Percentiles rank a stretch among this genome's conserved stretches.
phyloP scores from a whole-genome alignment of 2,113 vertebrate species.

The Erpornis zantholeuca region DNA sequence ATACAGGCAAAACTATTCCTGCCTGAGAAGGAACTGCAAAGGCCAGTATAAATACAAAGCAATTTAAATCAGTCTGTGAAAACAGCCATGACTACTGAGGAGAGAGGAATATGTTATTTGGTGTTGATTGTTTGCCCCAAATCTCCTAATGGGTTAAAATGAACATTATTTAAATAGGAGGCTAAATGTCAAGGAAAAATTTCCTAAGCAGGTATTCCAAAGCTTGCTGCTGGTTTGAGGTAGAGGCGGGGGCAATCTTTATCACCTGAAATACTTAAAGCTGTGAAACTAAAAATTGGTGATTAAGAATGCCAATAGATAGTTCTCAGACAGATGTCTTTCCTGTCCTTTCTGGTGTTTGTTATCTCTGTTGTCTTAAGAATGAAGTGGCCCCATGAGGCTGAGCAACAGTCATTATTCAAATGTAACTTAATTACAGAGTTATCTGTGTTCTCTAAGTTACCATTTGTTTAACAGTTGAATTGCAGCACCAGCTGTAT shows the following conservation, averaged over 20 bases:
- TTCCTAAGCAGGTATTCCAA: background rate
- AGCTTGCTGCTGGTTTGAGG: background rate
- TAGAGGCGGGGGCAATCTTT: background rate
- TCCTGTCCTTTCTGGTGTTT: background rate
- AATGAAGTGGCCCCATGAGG: background rate
- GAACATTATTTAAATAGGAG: background rate
- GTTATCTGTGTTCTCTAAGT: background rate
- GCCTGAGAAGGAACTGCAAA: background rate
- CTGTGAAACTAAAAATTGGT: background rate
- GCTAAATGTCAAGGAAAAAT: background rate
- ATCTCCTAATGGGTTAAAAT: background rate
- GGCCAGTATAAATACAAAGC: background rate
- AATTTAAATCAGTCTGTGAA: conserved; percentile 7
- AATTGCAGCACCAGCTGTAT: background rate
- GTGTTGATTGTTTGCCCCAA: background rate
- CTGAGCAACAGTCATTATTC: background rate
- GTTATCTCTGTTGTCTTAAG: background rate
- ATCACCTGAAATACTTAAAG: background rate
- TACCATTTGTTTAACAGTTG: background rate
- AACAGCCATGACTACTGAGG: background rate
- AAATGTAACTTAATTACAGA: background rate
- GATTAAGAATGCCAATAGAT: background rate
- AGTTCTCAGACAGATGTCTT: background rate
- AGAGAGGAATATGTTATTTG: background rate
- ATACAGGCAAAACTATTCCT: background rate